Percentiles rank a stretch among this genome's conserved stretches.
phyloP scores from a whole-genome alignment of 2,888 invertebrate species.

The Tipula unca region DNA sequence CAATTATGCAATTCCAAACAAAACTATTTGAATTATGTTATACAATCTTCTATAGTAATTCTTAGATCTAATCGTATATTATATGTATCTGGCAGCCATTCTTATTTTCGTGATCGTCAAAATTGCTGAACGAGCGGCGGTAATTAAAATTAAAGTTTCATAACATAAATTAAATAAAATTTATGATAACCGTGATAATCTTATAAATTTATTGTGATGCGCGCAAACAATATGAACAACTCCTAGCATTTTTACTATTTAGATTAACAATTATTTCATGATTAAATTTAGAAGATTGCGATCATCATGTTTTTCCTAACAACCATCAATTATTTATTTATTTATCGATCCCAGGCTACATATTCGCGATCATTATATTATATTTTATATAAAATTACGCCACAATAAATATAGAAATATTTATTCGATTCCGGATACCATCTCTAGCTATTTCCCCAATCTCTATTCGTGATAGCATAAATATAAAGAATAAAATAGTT shows the following conservation, averaged over 20 bases:
- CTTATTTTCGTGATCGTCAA: not conserved
- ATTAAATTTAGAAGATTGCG: not conserved
- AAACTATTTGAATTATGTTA: not conserved
- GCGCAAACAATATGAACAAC: not conserved
- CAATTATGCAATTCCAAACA: not conserved
- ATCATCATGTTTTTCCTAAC: not conserved
- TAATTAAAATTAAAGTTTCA: not conserved
- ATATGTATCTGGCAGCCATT: not conserved
- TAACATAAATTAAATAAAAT: not conserved
- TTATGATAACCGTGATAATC: not conserved
- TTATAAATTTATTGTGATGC: not conserved
- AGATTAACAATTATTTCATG: not conserved
- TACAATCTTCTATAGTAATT: too few species aligned
- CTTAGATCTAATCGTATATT: not conserved
- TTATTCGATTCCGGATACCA: not conserved
- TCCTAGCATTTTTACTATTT: not conserved
- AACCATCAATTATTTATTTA: not conserved
- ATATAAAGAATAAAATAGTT: not conserved
- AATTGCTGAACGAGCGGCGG: not conserved
- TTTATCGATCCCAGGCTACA: not conserved
- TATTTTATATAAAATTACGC: not conserved
- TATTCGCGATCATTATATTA: not conserved
- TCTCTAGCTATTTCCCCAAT: not conserved
- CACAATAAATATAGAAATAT: not conserved
- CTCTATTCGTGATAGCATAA: not conserved